Conservation (phyloP, 2,113 vertebrate species). For the Sitta europaea region DNA sequence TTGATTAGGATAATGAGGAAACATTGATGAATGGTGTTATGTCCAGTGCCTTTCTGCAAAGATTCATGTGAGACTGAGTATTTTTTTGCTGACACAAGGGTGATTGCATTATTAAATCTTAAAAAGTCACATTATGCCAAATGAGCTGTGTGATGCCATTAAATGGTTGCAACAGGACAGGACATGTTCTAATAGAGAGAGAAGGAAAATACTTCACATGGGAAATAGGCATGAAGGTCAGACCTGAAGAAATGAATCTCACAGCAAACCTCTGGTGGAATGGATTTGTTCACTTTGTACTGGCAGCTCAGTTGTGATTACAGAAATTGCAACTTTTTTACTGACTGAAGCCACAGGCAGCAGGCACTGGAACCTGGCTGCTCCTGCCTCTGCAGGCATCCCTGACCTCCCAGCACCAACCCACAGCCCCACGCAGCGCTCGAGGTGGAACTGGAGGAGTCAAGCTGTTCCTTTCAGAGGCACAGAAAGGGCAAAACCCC, state of each 20-base stretch:
- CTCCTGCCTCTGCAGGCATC: not conserved
- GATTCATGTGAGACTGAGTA: not conserved
- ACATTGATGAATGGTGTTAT: not conserved
- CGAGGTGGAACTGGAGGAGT: not conserved
- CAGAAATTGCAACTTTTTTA: not conserved
- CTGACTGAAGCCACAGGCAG: not conserved
- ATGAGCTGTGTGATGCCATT: not conserved
- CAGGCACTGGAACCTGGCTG: not conserved
- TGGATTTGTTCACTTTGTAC: not conserved
- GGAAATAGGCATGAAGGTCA: not conserved
- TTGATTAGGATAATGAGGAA: not conserved
- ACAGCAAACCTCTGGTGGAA: not conserved
- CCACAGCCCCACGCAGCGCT: accelerated
- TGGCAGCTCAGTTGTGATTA: not conserved
- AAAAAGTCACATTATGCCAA: not conserved
- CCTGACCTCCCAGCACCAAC: not conserved
- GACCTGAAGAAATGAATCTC: not conserved
- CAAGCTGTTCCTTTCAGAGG: not conserved
- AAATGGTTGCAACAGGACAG: not conserved
- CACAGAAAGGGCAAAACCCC: not conserved
- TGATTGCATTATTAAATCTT: not conserved
- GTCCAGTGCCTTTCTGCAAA: not conserved
- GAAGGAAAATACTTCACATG: not conserved
- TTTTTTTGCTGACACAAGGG: not conserved
- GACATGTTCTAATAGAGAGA: not conserved